phyloP scores from a whole-genome alignment of 2,113 vertebrate genomes.

The Eolophus roseicapilla region DNA sequence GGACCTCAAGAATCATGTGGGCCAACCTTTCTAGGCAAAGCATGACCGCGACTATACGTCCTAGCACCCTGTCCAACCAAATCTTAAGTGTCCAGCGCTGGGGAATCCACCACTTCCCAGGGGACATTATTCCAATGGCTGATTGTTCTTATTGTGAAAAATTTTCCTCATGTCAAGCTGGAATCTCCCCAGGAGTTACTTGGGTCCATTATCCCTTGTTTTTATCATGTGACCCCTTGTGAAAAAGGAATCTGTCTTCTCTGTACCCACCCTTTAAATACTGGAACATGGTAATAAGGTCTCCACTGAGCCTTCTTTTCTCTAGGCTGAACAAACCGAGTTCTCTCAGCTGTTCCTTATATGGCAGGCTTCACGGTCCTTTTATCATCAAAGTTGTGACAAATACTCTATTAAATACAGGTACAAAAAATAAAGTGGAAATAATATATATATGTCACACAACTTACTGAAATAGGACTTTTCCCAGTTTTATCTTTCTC shows the following conservation, averaged over 20 bases:
- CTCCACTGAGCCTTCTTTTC: neutral
- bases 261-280: neutral
- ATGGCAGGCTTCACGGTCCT: neutral
- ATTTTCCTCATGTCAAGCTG: neutral
- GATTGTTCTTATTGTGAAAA: neutral
- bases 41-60: neutral
- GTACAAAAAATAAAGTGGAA: neutral
- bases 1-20: neutral
- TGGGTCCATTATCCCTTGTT: neutral
- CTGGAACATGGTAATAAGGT: neutral
- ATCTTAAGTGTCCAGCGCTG: neutral
- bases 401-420: neutral
- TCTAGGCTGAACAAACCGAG: neutral
- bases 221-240: neutral
- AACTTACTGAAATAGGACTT: slow-evolving; percentile 76
- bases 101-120: neutral
- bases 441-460: neutral
- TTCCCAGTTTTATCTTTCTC: slow-evolving; percentile 80
- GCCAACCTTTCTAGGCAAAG: neutral
- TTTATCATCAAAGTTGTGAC: neutral
- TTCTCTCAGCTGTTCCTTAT: neutral
- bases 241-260: neutral
- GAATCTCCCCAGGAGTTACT: neutral
- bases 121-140: neutral
- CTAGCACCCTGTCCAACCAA: neutral